Conservation (phyloP, 2,113 vertebrate genomes). For the Archocentrus centrarchus region DNA sequence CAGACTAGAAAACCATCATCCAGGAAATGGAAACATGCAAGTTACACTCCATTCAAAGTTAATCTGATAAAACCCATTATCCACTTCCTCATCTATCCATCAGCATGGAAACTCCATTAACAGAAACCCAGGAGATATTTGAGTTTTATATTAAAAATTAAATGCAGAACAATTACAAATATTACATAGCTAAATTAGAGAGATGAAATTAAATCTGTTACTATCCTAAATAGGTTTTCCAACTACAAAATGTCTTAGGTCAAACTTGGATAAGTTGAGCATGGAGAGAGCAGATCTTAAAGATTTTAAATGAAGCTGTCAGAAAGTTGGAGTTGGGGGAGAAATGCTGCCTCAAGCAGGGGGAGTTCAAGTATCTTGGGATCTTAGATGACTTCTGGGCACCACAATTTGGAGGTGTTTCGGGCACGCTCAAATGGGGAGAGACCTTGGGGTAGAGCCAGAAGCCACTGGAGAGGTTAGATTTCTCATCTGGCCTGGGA, state of each 20-base stretch:
- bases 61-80: not conserved
- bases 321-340: not conserved
- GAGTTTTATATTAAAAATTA: not conserved
- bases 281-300: not conserved
- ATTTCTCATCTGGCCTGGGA: no score
- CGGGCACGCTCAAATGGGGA: no score
- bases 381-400: not conserved
- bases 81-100: not conserved
- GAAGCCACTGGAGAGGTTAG: no score
- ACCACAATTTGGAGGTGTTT: no score
- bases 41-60: not conserved
- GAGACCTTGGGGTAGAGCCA: no score
- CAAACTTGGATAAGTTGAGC: not conserved
- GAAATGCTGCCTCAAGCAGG: not conserved
- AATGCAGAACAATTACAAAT: conserved; percentile 7
- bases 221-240: not conserved
- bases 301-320: not conserved
- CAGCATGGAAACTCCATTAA: not conserved
- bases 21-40: not conserved
- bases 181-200: not conserved
- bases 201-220: not conserved
- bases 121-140: not conserved
- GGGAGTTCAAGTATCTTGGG: not conserved
- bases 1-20: not conserved
- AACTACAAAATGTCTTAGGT: not conserved